Evolutionary conservation across 2,888 invertebrate genomes (phyloP), one percentile per base, ranked within the genome.

Genomic region (Rotaria socialis): DNA sequence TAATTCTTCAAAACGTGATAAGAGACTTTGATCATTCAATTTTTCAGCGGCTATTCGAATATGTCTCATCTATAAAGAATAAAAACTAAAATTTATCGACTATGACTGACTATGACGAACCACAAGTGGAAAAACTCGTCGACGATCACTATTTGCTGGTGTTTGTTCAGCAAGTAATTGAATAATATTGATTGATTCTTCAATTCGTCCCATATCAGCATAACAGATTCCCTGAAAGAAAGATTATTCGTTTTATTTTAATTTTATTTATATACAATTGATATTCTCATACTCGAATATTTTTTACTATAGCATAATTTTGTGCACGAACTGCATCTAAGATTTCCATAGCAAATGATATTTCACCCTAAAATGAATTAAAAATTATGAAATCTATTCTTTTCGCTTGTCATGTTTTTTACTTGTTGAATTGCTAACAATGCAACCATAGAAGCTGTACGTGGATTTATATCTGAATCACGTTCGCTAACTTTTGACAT

Each of bases 121-220:
- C 35, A 52, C 52, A 43, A 84, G 47, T 84, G 84, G 84, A 41
- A 55, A 84, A 43, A 84, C 52, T 19, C 56, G 50, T 52, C 84
- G 52, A 19, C 84, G 27, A 52, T 55, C 52, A 24, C 2, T 35
- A n/a, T 27, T 84, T 16, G 22, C 41, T 35, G 52, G 27, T 41
- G 84, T 19, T 80, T 80, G 22, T 55, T 50, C 50, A 16, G 84
- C 56, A 84, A 84, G 41, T 35, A 84, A 35, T 3, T 56, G 84
- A 52, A 84, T 55, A 35, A 56, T 22, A 55, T 84, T 52, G 5
- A 84, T 84, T 55, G 84, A 55, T 84, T 84, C 84, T 84, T 84
- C 84, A n/a, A 56, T 35, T 55, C 84, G 52, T n/a, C 84, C 84
- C 52, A 84, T 35, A 16, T 84, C 84, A 84, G 84, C 55, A n/a